Conservation (phyloP, 2,797 vertebrate species). For the Pygocentrus nattereri region DNA sequence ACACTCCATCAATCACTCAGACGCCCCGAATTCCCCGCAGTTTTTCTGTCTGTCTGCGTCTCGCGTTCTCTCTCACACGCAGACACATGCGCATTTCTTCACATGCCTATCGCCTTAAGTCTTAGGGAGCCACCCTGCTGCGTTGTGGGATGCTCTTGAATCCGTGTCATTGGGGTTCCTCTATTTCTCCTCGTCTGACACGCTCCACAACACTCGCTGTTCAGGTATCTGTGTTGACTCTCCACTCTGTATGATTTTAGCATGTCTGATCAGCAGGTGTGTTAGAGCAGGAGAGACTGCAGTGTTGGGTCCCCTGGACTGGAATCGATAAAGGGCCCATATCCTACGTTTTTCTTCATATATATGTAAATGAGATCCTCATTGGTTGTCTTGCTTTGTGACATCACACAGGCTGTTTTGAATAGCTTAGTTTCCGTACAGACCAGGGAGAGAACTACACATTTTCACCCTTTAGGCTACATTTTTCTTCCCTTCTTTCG, state of each 20-base stretch:
- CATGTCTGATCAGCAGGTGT: neutral
- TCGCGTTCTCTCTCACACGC: neutral
- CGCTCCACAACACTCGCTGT: neutral
- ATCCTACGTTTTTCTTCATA: no score
- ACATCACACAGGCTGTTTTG: no score
- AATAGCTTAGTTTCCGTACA: no score
- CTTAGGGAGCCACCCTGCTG: constrained; percentile 35
- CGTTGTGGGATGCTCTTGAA: constrained; percentile 39
- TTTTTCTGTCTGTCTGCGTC: constrained; percentile 6
- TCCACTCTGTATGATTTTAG: neutral
- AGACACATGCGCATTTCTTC: constrained; percentile 18
- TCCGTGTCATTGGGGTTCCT: constrained; percentile 8
- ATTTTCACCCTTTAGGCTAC: no score
- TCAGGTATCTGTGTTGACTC: neutral
- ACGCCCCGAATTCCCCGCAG: constrained; percentile 23
- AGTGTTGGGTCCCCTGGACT: no score
- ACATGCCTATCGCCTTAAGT: constrained; percentile 46
- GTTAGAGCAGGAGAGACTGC: no score
- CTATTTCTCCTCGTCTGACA: no score
- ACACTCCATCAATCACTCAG: constrained; percentile 46
- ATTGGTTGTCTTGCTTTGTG: no score
- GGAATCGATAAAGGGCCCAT: no score
- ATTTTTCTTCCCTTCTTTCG: no score
- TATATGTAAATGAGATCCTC: no score
- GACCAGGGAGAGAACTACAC: no score